Percentiles rank a stretch among this genome's conserved stretches.
These are phyloP conservation scores for Chascanopsetta lugubris DNA, from an alignment of 2,113 vertebrate genomes.

Conservation along the genomic window DNA sequence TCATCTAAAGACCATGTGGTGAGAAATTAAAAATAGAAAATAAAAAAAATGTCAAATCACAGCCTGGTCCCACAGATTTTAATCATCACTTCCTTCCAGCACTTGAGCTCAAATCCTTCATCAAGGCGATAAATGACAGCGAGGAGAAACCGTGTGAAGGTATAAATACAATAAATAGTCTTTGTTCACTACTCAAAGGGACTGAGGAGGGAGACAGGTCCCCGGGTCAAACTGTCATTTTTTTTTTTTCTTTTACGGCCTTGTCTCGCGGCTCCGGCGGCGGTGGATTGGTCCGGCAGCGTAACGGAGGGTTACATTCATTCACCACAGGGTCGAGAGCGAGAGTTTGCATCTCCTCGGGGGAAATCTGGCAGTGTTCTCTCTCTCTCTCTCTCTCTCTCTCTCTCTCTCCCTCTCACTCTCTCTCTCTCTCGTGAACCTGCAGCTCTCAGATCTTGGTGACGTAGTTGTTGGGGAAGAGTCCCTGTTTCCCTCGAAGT, in stretches of 20 bases:
- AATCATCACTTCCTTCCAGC: constrained; percentile 63
- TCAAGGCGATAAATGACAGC: constrained; percentile 61
- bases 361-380: constrained; percentile 39
- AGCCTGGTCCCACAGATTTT: constrained; percentile 72
- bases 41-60: too few species aligned
- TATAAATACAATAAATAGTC: constrained; percentile 99
- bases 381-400: constrained; percentile 29
- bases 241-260: constrained; percentile 51
- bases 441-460: constrained; percentile 86
- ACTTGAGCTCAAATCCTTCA: constrained; percentile 66
- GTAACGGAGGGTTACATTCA: constrained; percentile 49
- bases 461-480: constrained; percentile 99
- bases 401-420: constrained; percentile 10
- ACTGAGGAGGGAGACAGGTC: constrained; percentile 55
- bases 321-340: constrained; percentile 46
- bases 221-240: constrained; percentile 63
- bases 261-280: constrained; percentile 47
- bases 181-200: constrained; percentile 80
- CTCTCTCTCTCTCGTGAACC: constrained; percentile 32
- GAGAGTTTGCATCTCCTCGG: constrained; percentile 24
- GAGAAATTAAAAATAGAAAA: constrained; percentile 21
- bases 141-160: constrained; percentile 75
- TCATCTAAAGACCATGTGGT: constrained; percentile 52
- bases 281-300: constrained; percentile 39
- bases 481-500: constrained; percentile 94